These are phyloP conservation scores for Urophycis tenuis DNA, from an alignment of 2,797 vertebrate species.

Conservation along the genomic window DNA sequence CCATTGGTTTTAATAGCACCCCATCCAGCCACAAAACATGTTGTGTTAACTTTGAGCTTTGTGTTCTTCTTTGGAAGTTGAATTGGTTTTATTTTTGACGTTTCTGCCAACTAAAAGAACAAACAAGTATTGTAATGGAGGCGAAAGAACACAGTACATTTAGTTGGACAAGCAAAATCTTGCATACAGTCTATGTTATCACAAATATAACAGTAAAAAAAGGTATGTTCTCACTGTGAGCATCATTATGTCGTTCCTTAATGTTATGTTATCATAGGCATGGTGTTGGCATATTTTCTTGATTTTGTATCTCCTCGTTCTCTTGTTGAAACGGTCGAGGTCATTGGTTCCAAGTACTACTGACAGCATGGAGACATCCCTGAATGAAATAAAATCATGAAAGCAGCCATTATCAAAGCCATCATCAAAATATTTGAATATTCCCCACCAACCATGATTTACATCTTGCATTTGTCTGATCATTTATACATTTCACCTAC, in stretches of 20 bases:
- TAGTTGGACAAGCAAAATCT: background rate
- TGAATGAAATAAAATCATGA: background rate
- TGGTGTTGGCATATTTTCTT: slow-evolving; percentile 27
- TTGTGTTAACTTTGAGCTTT: background rate
- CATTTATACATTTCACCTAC: slow-evolving; percentile 32
- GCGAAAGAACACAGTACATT: background rate
- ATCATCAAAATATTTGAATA: background rate
- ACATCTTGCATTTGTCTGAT: fast-evolving
- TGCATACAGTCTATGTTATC: background rate
- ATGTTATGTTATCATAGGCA: fast-evolving
- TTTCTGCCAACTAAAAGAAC: slow-evolving; percentile 32
- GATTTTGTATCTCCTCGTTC: slow-evolving; percentile 19
- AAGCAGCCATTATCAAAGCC: background rate
- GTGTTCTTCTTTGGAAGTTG: slow-evolving; percentile 6
- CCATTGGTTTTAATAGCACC: background rate
- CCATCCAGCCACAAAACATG: slow-evolving; percentile 43
- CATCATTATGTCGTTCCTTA: slow-evolving; percentile 56
- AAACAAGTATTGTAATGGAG: background rate
- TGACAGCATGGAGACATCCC: slow-evolving; percentile 14
- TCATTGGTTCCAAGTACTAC: slow-evolving; percentile 51
- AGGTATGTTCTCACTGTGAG: slow-evolving; percentile 49
- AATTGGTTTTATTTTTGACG: slow-evolving; percentile 5
- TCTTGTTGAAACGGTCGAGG: slow-evolving; percentile 10
- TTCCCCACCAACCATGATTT: background rate
- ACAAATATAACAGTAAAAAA: background rate